Evolutionary conservation across 2,888 invertebrate genomes (phyloP).

Genomic region (Hecatera dysodea): DNA sequence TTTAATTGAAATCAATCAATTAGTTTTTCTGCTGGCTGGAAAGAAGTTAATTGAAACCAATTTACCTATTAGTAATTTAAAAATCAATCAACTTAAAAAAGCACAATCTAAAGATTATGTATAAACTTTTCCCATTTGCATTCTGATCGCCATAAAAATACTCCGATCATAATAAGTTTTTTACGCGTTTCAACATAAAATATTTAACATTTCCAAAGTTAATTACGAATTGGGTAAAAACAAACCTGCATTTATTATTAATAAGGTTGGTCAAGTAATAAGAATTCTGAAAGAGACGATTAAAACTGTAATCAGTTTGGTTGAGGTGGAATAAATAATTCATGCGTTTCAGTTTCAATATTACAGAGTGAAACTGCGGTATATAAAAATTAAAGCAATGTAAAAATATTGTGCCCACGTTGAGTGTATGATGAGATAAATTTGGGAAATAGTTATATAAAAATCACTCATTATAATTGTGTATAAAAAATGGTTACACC

Average conservation of each 20-base stretch:
- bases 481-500: neutral
- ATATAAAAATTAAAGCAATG: neutral
- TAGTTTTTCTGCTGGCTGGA: neutral
- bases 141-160: slow-evolving; percentile 53
- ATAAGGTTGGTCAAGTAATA: slow-evolving; percentile 34
- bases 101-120: neutral
- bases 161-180: slow-evolving; percentile 66
- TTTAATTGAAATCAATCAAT: neutral
- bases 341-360: neutral
- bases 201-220: slow-evolving; percentile 69
- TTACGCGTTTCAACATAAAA: slow-evolving; percentile 70
- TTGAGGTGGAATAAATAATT: slow-evolving; percentile 15
- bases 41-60: neutral
- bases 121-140: slow-evolving; percentile 8
- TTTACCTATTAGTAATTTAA: neutral
- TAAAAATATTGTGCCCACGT: neutral
- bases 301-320: slow-evolving; percentile 33
- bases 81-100: neutral
- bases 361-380: neutral
- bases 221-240: slow-evolving; percentile 60
- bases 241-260: slow-evolving; percentile 30
- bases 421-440: neutral
- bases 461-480: neutral
- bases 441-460: neutral
- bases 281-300: slow-evolving; percentile 33